Evolutionary conservation across 2,888 invertebrate genomes (phyloP).

Genomic region (Sinelater perroti): DNA sequence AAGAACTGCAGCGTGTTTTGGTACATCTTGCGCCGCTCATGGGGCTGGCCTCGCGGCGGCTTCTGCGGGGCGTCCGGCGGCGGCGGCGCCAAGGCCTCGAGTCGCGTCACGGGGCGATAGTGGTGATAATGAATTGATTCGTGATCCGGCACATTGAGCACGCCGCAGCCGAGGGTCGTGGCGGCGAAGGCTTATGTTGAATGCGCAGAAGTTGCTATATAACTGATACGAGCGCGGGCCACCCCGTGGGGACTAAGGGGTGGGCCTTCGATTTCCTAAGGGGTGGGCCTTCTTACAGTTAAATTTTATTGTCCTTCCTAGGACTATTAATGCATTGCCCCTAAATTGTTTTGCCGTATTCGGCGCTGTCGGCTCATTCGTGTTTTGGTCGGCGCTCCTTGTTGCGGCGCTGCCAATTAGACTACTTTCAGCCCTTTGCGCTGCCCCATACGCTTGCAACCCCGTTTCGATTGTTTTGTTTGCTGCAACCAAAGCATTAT

Average conservation of each 20-base stretch:
- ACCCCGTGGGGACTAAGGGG: slow-evolving; percentile 55
- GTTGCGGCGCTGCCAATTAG: too few relatives aligned
- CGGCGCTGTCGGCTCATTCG: slow-evolving; percentile 18
- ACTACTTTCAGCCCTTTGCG: too few relatives aligned
- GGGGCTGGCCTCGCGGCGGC: background rate
- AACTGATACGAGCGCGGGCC: slow-evolving; percentile 40
- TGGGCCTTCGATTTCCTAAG: slow-evolving; percentile 42
- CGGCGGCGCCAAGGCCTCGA: too few relatives aligned
- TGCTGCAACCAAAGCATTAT: too few relatives aligned
- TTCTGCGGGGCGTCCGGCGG: background rate
- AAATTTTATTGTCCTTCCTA: slow-evolving; percentile 37
- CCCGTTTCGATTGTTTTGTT: too few relatives aligned
- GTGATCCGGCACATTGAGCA: slow-evolving; percentile 18
- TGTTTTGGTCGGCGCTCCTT: background rate
- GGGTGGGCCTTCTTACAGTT: slow-evolving; percentile 47
- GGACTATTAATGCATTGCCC: slow-evolving; percentile 37
- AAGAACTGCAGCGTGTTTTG: slow-evolving; percentile 56
- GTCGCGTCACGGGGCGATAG: background rate
- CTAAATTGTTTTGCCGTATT: slow-evolving; percentile 31
- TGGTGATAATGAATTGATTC: slow-evolving; percentile 22
- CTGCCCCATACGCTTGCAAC: too few relatives aligned
- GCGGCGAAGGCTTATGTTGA: slow-evolving; percentile 31
- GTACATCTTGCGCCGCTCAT: slow-evolving; percentile 49
- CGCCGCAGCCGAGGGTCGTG: slow-evolving; percentile 20
- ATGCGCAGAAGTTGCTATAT: slow-evolving; percentile 39